Percentiles rank a stretch among this genome's conserved stretches.
phyloP scores from a whole-genome alignment of 2,888 invertebrate genomes.

The Scelioninae gen. 1 region DNA sequence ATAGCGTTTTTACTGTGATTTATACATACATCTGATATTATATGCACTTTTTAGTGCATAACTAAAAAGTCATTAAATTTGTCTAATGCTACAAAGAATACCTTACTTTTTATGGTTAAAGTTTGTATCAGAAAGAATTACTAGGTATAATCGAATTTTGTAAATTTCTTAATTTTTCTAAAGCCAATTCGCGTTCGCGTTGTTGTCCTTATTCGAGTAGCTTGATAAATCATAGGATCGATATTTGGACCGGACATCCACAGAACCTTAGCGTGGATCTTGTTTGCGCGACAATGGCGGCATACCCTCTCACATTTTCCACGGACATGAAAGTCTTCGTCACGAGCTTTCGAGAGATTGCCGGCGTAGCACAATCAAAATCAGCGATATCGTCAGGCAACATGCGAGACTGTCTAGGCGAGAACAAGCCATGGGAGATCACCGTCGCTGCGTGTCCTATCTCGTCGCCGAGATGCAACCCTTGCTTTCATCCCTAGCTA shows the following conservation, averaged over 20 bases:
- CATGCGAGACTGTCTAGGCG: constrained; percentile 58
- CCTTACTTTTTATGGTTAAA: no score
- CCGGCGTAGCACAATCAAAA: constrained; percentile 72
- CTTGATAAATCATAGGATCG: constrained; percentile 48
- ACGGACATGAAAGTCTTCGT: constrained; percentile 58
- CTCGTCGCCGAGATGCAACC: constrained; percentile 79
- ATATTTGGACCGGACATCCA: constrained; percentile 26
- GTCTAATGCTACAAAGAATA: no score
- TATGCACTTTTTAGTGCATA: no score
- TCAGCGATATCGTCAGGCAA: constrained; percentile 72
- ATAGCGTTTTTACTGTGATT: no score
- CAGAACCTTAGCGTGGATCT: constrained; percentile 23
- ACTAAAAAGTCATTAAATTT: no score
- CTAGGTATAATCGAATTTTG: constrained; percentile 50
- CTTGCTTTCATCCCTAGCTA: constrained; percentile 52
- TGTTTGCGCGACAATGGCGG: constrained; percentile 58
- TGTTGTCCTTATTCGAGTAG: constrained; percentile 57
- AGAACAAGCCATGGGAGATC: constrained; percentile 47
- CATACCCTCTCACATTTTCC: constrained; percentile 60
- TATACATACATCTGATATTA: no score
- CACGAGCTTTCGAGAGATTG: constrained; percentile 62
- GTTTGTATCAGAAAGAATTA: constrained; percentile 45
- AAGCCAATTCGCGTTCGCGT: constrained; percentile 46
- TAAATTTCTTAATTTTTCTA: constrained; percentile 60
- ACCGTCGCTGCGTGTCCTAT: constrained; percentile 79